Evolutionary conservation across 2,888 invertebrate species (phyloP), one percentile per base, ranked within the genome.

Genomic region (Xylota segnis): DNA sequence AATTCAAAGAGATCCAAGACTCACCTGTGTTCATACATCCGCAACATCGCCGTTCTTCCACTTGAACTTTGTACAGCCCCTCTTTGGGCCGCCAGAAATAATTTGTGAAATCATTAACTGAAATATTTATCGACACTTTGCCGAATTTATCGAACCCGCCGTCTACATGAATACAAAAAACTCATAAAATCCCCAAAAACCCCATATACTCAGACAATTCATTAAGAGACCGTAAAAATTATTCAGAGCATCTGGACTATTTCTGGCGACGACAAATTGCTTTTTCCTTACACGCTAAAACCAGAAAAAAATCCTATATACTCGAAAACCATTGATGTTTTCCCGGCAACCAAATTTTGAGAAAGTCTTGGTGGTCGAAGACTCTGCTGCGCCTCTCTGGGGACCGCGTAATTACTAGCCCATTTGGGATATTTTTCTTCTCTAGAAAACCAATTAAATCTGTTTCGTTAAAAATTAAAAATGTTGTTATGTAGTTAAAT

Each of bases 161-260:
- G 63, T 12, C 61, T 47, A 58, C 72, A 47, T 47, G 34, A 63
- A 72, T 37, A 37, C 12, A 32, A 47, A 43, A 75, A 9, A 14
- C n/a, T 7, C 58, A 52, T 75, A 66, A 74, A 72, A 72, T 12
- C 59, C 29, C 23, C 37, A 37, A n/a, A 79, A 79, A 78, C 16
- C 77, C 83, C 10, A 37, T 37, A 10, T 40, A 75, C 68, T 14
- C 68, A 43, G 68, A 52, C 74, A 78, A 83, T 79, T 79, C 74
- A 84, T 84, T 84, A 84, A 75, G 78, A 74, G 58, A 63, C 52
- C 78, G 63, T 79, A 37, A 63, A 84, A 79, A 74, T 84, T 75
- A 78, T 79, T 70, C 83, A 74, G 52, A 84, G 56, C 83, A 74
- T 78, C 78, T 84, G 78, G 70, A 68, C 68, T 74, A 74, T 83